Evolutionary conservation across 2,113 vertebrate species (phyloP), one percentile per base, ranked within the genome.

Genomic region (Leucopsar rothschildi): DNA sequence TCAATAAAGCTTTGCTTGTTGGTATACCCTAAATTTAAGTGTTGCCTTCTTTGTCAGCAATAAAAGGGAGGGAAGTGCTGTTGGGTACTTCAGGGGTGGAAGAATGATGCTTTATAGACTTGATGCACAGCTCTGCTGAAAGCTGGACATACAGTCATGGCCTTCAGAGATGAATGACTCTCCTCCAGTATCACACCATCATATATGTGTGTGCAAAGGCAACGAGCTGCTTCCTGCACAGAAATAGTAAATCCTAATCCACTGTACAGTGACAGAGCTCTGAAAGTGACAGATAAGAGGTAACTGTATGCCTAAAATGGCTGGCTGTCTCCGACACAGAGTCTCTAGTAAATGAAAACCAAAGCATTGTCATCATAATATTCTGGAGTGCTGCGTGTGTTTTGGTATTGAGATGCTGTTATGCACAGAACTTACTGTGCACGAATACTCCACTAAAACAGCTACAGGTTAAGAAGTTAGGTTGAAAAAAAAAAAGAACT

Each of bases 1-100:
- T 95, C 59, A 97, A 94, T 97, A 97, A 97, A 97, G 78, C 83
- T 95, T 95, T 95, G 90, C 89, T 82, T 85, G 63, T 93, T 91
- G 75, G 80, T 80, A 35, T 39, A 92, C 31, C 64, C 64, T 77
- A 47, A 80, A 61, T 29, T 13, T 14, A 19, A 40, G 35, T 10
- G 47, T 59, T 61, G 50, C 6, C 6, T 12, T 8, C 39, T 77
- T 49, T 66, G 19, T 37, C 18, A 47, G 42, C 60, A 28, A 4
- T 18, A 12, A 12, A 55, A 31, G 24, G 28, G 75, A 44, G 42
- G 21, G 42, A 25, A 20, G 12, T 11, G 12, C 6, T 75, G 12
- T 9, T n/a, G 49, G 44, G 45, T 50, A 11, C 15, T 55, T 12
- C 4, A 31, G 20, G 19, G 14, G 7, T 40, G 40, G 9, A 25